Base-by-base conservation (phyloP, 2,113 vertebrate genomes). In the Acanthochromis polyacanthus region DNA sequence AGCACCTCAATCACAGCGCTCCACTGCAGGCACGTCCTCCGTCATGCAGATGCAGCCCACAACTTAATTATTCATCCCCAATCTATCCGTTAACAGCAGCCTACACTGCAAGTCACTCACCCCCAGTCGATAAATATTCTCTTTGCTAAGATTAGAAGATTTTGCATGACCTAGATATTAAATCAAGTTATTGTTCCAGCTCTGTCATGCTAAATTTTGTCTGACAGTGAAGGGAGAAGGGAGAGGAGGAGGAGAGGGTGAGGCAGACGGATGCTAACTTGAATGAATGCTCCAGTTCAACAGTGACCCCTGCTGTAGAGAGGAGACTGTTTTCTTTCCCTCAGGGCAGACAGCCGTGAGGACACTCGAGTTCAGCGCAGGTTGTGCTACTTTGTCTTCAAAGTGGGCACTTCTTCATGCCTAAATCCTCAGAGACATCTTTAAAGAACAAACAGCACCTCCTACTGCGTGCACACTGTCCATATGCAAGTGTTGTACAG, bases 221-320 rank as follows among this genome's bases (percentile, higher is more conserved):
- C 70, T 66, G 74, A 82, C 63, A 64, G 75, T 43, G 76, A 62
- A 60, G 52, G 25, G 68, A 74, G 40, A 52, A 28, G 36, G 20
- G 20, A 23, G 30, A 20, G 20, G 20, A 23, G 30, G 22, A 30
- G 25, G 71, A 36, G 57, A 28, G 63, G 17, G 40, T 7, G 53
- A 32, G 52, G 22, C 11, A 22, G 66, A 53, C 10, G 45, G 40
- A 70, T 55, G 65, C 50, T 19, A n/a, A 58, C 30, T 70, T 63
- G 46, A 66, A 19, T 1, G 14, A 43, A 45, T 55, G 76, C 51
- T 85, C 88, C 75, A 74, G 91, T 75, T 88, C 90, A 93, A 93
- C 89, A 94, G 86, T 89, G 92, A 86, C 92, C 92, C 91, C 94
- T 93, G 84, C 82, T 93, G 94, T 66, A 80, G 67, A 83, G n/a